Evolutionary conservation across 2,113 vertebrate species (phyloP).

Genomic region (Craseonycteris thonglongyai): DNA sequence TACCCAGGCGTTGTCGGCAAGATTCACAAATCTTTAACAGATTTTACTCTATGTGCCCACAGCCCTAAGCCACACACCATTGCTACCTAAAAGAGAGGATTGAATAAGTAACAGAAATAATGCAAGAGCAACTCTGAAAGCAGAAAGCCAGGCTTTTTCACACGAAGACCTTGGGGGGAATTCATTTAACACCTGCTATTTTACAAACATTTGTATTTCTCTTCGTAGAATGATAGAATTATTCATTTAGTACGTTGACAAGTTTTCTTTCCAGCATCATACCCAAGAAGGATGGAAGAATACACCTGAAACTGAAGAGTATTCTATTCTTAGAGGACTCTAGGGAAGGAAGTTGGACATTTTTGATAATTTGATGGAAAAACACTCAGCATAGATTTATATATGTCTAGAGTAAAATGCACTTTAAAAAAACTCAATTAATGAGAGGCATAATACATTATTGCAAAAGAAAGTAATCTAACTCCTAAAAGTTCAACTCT

Average conservation of each 20-base stretch:
- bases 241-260: background rate
- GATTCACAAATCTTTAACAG: background rate
- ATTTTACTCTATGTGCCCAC: fast-evolving
- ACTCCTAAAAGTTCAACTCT: background rate
- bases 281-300: background rate
- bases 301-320: background rate
- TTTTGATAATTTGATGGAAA: background rate
- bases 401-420: background rate
- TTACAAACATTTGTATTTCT: background rate
- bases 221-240: background rate
- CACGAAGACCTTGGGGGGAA: background rate
- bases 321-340: background rate
- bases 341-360: background rate
- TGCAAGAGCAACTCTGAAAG: background rate
- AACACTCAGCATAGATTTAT: background rate
- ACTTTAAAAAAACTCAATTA: background rate
- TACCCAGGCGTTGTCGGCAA: fast-evolving
- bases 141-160: background rate
- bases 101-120: too few species aligned
- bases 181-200: background rate
- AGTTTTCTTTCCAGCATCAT: background rate
- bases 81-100: background rate
- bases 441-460: background rate
- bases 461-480: background rate
- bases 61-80: too few species aligned